These are phyloP conservation scores for Drosophila fulvimacula DNA, from an alignment of 2,888 invertebrate species.

Conservation along the genomic window DNA sequence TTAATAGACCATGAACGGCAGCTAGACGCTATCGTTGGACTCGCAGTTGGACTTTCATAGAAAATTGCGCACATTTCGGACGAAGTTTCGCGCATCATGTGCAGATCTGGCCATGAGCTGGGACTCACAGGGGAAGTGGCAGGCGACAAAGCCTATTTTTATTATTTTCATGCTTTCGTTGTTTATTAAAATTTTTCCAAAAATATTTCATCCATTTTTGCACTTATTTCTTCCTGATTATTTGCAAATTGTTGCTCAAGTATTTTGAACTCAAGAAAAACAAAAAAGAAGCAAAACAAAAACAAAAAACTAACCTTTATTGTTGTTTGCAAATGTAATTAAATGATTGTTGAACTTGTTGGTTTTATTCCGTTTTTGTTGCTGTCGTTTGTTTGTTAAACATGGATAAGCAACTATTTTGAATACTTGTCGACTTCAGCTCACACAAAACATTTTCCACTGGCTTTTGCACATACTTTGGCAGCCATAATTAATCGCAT, in stretches of 20 bases:
- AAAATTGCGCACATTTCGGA: slow-evolving; percentile 33
- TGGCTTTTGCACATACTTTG: slow-evolving; percentile 27
- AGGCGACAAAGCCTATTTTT: background rate
- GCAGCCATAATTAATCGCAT: slow-evolving; percentile 15
- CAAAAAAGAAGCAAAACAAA: background rate
- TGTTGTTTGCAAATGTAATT: slow-evolving; percentile 19
- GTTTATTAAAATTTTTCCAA: background rate
- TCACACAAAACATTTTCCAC: slow-evolving; percentile 34
- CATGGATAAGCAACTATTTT: slow-evolving; percentile 32
- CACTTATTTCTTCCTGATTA: slow-evolving; percentile 3
- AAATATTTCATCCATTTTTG: background rate
- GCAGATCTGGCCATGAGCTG: background rate
- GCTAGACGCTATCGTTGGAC: slow-evolving; percentile 55
- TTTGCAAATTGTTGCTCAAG: background rate
- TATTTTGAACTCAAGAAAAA: slow-evolving; percentile 7
- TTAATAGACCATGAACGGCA: slow-evolving; percentile 76
- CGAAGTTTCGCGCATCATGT: slow-evolving; percentile 1
- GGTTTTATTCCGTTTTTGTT: slow-evolving; percentile 11
- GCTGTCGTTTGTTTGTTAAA: slow-evolving; percentile 6
- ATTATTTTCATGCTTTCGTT: background rate
- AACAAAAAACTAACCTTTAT: slow-evolving; percentile 38
- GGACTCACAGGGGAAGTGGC: background rate
- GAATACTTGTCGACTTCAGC: slow-evolving; percentile 24
- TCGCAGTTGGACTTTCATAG: slow-evolving; percentile 20
- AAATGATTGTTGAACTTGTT: slow-evolving; percentile 10